Percentiles rank a stretch among this genome's conserved stretches.
Evolutionary conservation across 2,113 vertebrate species (phyloP).

Genomic region (Pollachius pollachius): DNA sequence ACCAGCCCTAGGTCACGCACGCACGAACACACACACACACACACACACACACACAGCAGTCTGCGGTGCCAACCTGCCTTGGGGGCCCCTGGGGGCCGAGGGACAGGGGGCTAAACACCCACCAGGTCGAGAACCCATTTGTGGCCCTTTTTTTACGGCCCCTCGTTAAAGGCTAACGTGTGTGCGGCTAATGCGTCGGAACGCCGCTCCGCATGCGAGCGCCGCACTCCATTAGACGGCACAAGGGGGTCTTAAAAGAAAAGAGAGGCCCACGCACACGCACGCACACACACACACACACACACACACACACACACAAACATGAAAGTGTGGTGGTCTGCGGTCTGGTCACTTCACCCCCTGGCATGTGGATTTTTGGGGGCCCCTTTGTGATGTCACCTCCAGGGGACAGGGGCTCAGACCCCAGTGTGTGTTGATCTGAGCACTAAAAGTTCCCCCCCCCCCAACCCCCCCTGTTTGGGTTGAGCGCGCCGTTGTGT

Average conservation of each 20-base stretch:
- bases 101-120: conserved; percentile 5
- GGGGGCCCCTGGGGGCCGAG: too few relatives aligned
- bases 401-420: conserved; percentile 20
- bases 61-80: not conserved
- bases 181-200: conserved; percentile 59
- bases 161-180: conserved; percentile 60
- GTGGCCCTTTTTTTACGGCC: conserved; percentile 58
- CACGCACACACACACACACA: not conserved
- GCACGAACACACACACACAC: too few relatives aligned
- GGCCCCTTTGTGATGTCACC: conserved; percentile 19
- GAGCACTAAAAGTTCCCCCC: too few relatives aligned
- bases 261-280: conserved; percentile 9
- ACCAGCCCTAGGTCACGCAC: too few relatives aligned
- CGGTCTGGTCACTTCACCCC: conserved; percentile 41
- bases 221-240: conserved; percentile 64
- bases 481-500: too few relatives aligned
- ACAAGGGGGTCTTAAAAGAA: conserved; percentile 61
- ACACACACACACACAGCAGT: too few relatives aligned
- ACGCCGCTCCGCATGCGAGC: conserved; percentile 43
- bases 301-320: not conserved
- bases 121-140: conserved; percentile 50
- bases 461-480: too few relatives aligned
- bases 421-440: too few relatives aligned
- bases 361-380: conserved; percentile 55
- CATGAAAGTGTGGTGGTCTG: conserved; percentile 38